A percentile compares a stretch with the other conserved stretches of the same genome.
These are phyloP conservation scores for Encarsia formosa DNA, from an alignment of 2,888 invertebrate genomes.

Conservation along the genomic window DNA sequence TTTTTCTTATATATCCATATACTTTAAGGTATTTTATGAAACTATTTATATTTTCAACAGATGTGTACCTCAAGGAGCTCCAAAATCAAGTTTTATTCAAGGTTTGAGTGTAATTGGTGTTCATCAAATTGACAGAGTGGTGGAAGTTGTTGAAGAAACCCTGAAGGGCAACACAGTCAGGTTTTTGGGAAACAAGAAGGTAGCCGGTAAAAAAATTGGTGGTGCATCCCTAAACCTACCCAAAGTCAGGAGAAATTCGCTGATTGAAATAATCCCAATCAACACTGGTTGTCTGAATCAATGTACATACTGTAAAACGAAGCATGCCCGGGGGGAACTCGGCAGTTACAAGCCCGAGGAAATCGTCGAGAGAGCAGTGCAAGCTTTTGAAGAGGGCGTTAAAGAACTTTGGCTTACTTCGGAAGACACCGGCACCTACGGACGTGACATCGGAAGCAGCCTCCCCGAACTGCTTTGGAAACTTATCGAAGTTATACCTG, in stretches of 20 bases:
- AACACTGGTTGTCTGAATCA: conserved; percentile 96
- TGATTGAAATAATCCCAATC: conserved; percentile 95
- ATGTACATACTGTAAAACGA: conserved; percentile 98
- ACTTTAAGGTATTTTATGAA: background rate
- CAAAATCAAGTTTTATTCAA: conserved; percentile 64
- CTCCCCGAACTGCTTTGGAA: conserved; percentile 81
- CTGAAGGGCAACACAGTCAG: conserved; percentile 81
- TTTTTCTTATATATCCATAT: background rate
- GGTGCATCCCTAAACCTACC: conserved; percentile 86
- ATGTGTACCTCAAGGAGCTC: conserved; percentile 94
- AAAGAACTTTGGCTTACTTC: conserved; percentile 97
- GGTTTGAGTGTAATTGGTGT: conserved; percentile 95
- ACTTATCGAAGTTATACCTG: conserved; percentile 74
- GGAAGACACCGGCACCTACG: conserved; percentile 97
- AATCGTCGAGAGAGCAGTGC: conserved; percentile 79
- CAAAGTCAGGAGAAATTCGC: conserved; percentile 91
- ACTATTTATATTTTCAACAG: too few relatives aligned
- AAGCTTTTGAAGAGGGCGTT: conserved; percentile 88
- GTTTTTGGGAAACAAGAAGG: conserved; percentile 76
- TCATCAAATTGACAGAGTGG: conserved; percentile 95
- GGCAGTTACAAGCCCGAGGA: conserved; percentile 89
- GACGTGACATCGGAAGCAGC: conserved; percentile 85
- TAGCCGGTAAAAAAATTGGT: conserved; percentile 72
- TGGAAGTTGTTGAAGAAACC: conserved; percentile 97
- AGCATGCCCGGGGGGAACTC: conserved; percentile 94